These are phyloP conservation scores for Pemphigus obesinymphae DNA, from an alignment of 1,140 invertebrate species.

Conservation along the genomic window DNA sequence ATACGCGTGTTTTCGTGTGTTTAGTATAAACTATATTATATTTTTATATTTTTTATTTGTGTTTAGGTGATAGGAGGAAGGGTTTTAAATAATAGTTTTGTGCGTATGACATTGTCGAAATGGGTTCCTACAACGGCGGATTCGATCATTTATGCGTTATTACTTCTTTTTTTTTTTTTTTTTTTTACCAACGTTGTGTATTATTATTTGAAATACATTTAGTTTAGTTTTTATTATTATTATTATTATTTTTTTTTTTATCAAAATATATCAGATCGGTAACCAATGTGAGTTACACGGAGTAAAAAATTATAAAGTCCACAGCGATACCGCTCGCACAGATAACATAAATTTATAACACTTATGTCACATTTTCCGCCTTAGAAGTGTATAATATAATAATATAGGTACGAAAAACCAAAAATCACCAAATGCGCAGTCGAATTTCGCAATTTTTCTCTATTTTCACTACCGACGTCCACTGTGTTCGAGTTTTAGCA, in stretches of 20 bases:
- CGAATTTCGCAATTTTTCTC: neutral
- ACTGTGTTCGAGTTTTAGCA: neutral
- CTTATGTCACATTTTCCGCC: neutral
- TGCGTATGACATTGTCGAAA: neutral
- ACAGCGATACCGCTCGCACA: neutral
- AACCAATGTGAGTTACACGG: neutral
- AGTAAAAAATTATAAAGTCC: neutral
- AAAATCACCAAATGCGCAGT: neutral
- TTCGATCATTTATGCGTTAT: neutral
- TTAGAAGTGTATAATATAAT: neutral
- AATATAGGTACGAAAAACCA: neutral
- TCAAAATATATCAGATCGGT: neutral
- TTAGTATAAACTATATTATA: too few relatives aligned
- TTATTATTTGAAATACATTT: neutral
- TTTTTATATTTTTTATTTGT: too few relatives aligned
- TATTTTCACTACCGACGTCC: neutral
- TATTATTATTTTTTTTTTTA: neutral
- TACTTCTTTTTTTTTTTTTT: neutral
- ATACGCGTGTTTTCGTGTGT: neutral
- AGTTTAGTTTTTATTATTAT: too few relatives aligned
- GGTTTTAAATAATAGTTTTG: neutral
- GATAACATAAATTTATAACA: constrained; percentile 5
- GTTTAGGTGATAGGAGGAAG: neutral
- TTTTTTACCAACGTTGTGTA: neutral
- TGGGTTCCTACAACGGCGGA: neutral